Percentiles rank a stretch among this genome's conserved stretches.
These are phyloP conservation scores for Lophura nycthemera DNA, from an alignment of 2,113 vertebrate genomes.

Conservation along the genomic window DNA sequence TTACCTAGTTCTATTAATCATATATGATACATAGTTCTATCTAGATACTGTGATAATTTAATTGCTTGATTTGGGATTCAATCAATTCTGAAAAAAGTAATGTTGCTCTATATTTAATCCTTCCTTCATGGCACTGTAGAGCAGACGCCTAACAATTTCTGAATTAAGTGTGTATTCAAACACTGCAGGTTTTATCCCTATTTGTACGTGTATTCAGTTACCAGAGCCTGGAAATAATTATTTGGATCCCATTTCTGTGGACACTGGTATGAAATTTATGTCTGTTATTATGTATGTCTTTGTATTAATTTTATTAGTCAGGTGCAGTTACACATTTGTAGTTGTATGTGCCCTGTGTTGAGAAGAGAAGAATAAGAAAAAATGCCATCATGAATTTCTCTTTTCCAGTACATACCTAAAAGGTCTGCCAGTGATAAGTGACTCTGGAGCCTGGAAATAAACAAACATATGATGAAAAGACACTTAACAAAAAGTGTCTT, in stretches of 20 bases:
- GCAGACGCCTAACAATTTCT: neutral
- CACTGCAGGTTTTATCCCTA: neutral
- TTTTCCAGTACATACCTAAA: neutral
- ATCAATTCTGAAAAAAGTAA: neutral
- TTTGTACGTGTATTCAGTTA: neutral
- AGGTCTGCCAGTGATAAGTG: neutral
- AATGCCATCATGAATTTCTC: neutral
- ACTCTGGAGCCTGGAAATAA: neutral
- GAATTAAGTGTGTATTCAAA: neutral
- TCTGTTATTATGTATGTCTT: neutral
- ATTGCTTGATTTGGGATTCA: neutral
- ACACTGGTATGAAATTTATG: neutral
- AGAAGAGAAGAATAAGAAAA: neutral
- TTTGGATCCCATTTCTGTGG: neutral
- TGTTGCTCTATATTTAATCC: neutral
- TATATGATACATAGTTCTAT: neutral
- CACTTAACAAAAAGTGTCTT: neutral
- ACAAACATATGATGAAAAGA: neutral
- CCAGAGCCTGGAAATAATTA: neutral
- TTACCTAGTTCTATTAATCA: neutral
- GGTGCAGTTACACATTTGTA: neutral
- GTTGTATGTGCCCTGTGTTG: accelerated
- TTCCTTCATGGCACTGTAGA: neutral
- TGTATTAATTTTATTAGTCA: neutral
- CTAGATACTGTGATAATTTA: neutral